Conservation (phyloP, 2,113 vertebrate species). For the Dasyurus viverrinus region DNA sequence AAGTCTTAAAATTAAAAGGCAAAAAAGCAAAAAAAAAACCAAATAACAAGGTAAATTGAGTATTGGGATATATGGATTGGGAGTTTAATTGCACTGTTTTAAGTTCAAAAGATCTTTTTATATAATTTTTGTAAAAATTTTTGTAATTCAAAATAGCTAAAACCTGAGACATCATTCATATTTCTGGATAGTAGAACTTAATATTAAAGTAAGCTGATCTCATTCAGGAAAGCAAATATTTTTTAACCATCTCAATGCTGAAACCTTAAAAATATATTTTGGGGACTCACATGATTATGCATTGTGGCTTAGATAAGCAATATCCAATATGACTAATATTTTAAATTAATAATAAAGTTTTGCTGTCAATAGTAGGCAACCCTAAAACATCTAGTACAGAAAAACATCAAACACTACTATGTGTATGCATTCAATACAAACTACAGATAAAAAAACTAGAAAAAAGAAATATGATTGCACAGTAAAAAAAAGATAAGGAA, state of each 20-base stretch:
- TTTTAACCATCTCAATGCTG: conserved; percentile 67
- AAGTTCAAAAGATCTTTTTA: conserved; percentile 76
- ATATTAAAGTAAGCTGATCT: conserved; percentile 72
- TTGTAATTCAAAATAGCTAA: conserved; percentile 76
- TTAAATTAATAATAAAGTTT: conserved; percentile 40
- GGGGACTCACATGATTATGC: conserved; percentile 72
- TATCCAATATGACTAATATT: conserved; percentile 64
- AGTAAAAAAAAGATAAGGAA: not conserved
- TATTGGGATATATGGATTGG: conserved; percentile 73
- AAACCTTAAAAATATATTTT: conserved; percentile 68
- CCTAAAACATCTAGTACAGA: conserved; percentile 33
- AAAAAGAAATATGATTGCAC: not conserved
- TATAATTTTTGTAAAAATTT: conserved; percentile 83
- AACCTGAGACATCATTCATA: conserved; percentile 77
- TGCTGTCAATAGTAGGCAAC: conserved; percentile 56
- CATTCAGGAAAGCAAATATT: conserved; percentile 70
- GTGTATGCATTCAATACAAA: conserved; percentile 78
- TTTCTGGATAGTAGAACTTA: conserved; percentile 79
- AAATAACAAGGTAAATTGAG: conserved; percentile 53
- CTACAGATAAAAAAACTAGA: conserved; percentile 83
- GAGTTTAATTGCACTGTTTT: conserved; percentile 60
- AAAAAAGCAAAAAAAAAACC: conserved; percentile 57
- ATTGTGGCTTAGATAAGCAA: conserved; percentile 71
- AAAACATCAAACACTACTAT: conserved; percentile 74
- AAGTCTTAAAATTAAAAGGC: conserved; percentile 69